These are phyloP conservation scores for Marmota flaviventris DNA, from an alignment of 2,113 vertebrate genomes.

Conservation along the genomic window DNA sequence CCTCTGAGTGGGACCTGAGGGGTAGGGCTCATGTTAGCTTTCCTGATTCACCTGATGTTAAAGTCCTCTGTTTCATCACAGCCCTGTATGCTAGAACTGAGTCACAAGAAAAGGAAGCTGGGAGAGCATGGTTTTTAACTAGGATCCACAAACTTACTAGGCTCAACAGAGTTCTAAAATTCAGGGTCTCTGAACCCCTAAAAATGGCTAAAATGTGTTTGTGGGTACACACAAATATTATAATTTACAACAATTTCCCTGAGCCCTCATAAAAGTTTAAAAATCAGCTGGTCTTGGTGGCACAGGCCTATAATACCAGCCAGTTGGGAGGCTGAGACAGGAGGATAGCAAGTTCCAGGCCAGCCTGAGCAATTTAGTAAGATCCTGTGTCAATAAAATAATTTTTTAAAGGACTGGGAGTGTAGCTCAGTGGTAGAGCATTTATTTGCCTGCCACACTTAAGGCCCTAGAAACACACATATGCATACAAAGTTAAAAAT, in stretches of 20 bases:
- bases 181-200: not conserved
- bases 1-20: not conserved
- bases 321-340: not conserved
- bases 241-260: constrained; percentile 32
- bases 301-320: not conserved
- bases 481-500: not conserved
- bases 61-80: not conserved
- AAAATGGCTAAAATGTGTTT: constrained; percentile 1
- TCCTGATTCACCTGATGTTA: not conserved
- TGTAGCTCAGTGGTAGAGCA: not conserved
- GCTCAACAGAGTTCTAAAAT: not conserved
- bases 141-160: not conserved
- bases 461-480: not conserved
- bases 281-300: not conserved
- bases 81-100: not conserved
- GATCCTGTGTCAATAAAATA: not conserved
- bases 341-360: not conserved
- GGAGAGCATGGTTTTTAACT: not conserved
- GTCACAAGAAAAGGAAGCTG: not conserved
- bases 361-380: not conserved
- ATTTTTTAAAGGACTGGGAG: not conserved
- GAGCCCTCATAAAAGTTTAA: not conserved
- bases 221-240: not conserved
- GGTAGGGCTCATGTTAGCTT: not conserved
- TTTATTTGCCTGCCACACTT: too few relatives aligned